These are phyloP conservation scores for Eristalis arbustorum DNA, from an alignment of 2,888 invertebrate species.

Conservation along the genomic window DNA sequence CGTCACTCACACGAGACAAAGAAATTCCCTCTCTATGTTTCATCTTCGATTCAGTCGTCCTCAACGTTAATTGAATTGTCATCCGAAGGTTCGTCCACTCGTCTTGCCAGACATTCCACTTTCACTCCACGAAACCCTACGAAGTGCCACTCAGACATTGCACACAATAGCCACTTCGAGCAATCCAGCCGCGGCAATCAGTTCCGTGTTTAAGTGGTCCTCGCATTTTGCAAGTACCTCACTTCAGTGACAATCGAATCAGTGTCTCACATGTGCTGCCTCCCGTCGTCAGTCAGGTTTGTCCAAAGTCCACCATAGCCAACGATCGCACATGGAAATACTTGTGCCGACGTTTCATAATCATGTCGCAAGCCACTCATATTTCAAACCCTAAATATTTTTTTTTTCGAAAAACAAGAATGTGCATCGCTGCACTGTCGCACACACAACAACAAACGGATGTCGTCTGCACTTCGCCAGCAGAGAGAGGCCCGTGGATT, in stretches of 20 bases:
- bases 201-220: background rate
- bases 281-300: background rate
- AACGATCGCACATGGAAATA: background rate
- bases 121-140: background rate
- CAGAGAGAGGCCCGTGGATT: constrained; percentile 15
- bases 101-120: background rate
- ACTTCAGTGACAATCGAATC: background rate
- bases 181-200: background rate
- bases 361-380: constrained; percentile 31
- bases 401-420: constrained; percentile 6
- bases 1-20: too few species aligned
- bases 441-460: constrained; percentile 47
- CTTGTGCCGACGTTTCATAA: constrained; percentile 51
- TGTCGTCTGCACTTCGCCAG: constrained; percentile 43
- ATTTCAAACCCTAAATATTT: constrained; percentile 40
- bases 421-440: constrained; percentile 41
- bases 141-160: background rate
- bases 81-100: background rate
- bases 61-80: background rate
- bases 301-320: constrained; percentile 39
- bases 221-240: background rate
- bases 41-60: background rate
- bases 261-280: background rate
- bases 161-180: background rate
- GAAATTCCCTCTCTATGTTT: background rate